Conservation (phyloP, 2,888 invertebrate genomes). For the Osedax frankpressi region DNA sequence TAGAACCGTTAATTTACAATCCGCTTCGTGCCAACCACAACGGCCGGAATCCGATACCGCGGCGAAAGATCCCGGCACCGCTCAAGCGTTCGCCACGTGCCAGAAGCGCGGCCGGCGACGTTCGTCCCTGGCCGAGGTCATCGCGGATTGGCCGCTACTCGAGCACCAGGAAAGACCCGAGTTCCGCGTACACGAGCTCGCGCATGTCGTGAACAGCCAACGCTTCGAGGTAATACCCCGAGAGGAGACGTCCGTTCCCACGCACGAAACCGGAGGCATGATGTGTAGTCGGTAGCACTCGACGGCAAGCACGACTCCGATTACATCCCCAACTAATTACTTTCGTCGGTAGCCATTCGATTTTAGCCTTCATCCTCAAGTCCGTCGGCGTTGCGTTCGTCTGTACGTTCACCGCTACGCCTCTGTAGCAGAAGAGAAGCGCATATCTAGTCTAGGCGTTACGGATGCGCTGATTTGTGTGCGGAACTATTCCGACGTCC, state of each 20-base stretch:
- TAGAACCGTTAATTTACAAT: not conserved
- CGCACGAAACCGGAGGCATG: too few species aligned
- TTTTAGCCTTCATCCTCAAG: too few species aligned
- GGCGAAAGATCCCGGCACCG: not conserved
- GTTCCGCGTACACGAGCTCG: conserved; percentile 15
- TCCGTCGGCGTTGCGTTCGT: too few species aligned
- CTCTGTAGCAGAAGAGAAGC: too few species aligned
- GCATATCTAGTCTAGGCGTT: too few species aligned
- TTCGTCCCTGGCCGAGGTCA: conserved; percentile 80
- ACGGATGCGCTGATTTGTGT: too few species aligned
- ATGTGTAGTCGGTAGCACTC: too few species aligned
- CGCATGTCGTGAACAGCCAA: not conserved
- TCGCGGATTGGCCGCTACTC: conserved; percentile 86
- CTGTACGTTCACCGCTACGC: too few species aligned
- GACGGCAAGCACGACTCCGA: too few species aligned
- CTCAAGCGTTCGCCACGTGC: not conserved
- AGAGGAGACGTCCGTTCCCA: not conserved
- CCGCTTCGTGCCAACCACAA: not conserved
- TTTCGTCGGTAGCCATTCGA: too few species aligned
- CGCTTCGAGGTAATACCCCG: not conserved
- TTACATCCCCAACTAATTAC: too few species aligned
- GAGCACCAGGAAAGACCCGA: conserved; percentile 19
- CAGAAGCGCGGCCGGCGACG: conserved; percentile 43
- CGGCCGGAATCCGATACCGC: not conserved
- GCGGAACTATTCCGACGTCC: too few species aligned